Base-by-base conservation (phyloP, 2,797 vertebrate genomes). In the Delichon dasypus region DNA sequence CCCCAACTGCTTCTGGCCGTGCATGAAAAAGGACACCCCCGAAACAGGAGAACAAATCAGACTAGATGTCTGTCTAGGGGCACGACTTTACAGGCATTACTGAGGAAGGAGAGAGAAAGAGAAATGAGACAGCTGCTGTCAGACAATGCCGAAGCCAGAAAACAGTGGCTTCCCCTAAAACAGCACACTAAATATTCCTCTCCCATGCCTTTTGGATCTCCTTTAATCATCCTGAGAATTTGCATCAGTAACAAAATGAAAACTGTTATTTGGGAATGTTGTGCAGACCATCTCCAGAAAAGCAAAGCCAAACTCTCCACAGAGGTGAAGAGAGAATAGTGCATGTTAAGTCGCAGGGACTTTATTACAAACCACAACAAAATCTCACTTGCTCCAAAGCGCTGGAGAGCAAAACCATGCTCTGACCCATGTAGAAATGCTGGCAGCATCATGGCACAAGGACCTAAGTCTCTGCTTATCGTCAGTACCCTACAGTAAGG, bases 1-100 rank as follows among this genome's bases (percentile, higher is more conserved):
- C 45, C 62, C 54, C 80, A 51, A 4, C 32, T 45, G 75, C 76
- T 72, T 25, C 58, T 81, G 85, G 48, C 81, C 51, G 47, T 1
- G 4, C 32, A 54, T 92, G 92, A 92, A 95, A 97, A 94, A 75
- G 30, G 84, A 93, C 75, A 96, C 92, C 55, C 65, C 78, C 75
- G 90, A 94, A 88, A 80, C 0, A 1, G 50, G 78, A 95, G 73
- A 92, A 58, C n/a, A 81, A 89, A 88, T 92, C 89, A 84, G 44
- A 67, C n/a, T 55, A 23, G 48, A 34, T 40, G 78, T 48, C 74
- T 90, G 88, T 73, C 78, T n/a, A 23, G 62, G 85, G 85, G 40
- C 89, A 91, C 2, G 13, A 72, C 80, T 85, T 83, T 6, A 87
- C 48, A 53, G 71, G 66, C 1, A 4, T 30, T 70, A 95, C 55